Conservation (phyloP, 64 coral and sea anemone genomes). For the Pocillopora damicornis region DNA sequence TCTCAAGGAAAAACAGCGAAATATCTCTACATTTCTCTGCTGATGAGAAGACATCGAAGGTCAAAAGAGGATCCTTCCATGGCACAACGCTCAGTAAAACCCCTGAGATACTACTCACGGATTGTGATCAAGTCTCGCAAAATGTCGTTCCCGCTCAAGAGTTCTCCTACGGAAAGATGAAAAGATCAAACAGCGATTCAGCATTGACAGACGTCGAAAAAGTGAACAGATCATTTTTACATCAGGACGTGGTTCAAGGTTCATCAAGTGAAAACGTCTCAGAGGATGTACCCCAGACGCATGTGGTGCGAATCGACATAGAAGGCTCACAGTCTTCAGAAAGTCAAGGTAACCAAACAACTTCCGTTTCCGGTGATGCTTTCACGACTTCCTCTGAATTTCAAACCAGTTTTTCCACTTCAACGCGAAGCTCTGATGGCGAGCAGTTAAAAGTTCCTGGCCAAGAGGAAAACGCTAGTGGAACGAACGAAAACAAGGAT, state of each 20-base stretch:
- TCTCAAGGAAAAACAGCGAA: slow-evolving; percentile 36
- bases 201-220: slow-evolving; percentile 25
- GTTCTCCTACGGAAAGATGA: neutral
- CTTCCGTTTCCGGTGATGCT: neutral
- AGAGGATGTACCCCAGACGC: neutral
- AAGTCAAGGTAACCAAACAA: slow-evolving; percentile 5
- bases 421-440: neutral
- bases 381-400: neutral
- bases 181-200: slow-evolving; percentile 21
- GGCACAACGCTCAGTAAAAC: slow-evolving; percentile 19
- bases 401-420: neutral
- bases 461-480: neutral
- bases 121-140: slow-evolving; percentile 22
- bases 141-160: slow-evolving; percentile 9
- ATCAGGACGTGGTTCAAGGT: neutral
- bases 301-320: slow-evolving; percentile 31
- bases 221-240: neutral
- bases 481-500: slow-evolving; percentile 22
- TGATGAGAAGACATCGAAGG: slow-evolving; percentile 22
- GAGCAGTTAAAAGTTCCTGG: slow-evolving; percentile 40
- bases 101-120: slow-evolving; percentile 29
- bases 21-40: slow-evolving; percentile 34
- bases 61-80: slow-evolving; percentile 21
- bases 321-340: neutral
- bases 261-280: slow-evolving; percentile 11